Percentiles rank a stretch among this genome's conserved stretches.
phyloP scores from a whole-genome alignment of 2,888 invertebrate species.

The Scaptomyza tumidula region DNA sequence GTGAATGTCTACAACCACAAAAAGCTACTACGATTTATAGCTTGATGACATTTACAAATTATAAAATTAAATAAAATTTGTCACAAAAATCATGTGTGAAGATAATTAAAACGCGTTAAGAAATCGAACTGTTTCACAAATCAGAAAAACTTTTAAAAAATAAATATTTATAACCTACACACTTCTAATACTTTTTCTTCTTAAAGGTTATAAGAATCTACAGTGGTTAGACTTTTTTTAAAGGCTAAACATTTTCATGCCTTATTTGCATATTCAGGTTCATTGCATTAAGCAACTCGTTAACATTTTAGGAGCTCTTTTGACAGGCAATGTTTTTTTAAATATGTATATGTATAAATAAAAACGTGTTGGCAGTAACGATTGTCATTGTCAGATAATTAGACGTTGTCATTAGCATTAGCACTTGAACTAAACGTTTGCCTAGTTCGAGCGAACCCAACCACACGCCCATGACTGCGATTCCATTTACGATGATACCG shows the following conservation, averaged over 20 bases:
- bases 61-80: too few relatives aligned
- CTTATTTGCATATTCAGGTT: not conserved
- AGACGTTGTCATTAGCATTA: conserved; percentile 45
- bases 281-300: not conserved
- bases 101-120: too few relatives aligned
- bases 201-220: not conserved
- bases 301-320: conserved; percentile 10
- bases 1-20: too few relatives aligned
- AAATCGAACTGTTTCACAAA: too few relatives aligned
- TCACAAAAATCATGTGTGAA: too few relatives aligned
- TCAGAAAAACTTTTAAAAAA: too few relatives aligned
- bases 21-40: too few relatives aligned
- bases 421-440: conserved; percentile 29
- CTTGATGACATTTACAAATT: too few relatives aligned
- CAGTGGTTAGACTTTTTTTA: too few relatives aligned
- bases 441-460: not conserved
- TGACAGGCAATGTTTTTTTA: not conserved
- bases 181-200: too few relatives aligned
- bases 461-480: conserved; percentile 34
- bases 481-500: conserved; percentile 34
- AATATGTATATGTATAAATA: conserved; percentile 1
- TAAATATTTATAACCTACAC: not conserved
- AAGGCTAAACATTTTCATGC: too few relatives aligned
- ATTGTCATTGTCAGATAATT: conserved; percentile 48
- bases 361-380: conserved; percentile 1